Conservation (phyloP, 1,140 invertebrate genomes). For the Latrodectus geometricus region DNA sequence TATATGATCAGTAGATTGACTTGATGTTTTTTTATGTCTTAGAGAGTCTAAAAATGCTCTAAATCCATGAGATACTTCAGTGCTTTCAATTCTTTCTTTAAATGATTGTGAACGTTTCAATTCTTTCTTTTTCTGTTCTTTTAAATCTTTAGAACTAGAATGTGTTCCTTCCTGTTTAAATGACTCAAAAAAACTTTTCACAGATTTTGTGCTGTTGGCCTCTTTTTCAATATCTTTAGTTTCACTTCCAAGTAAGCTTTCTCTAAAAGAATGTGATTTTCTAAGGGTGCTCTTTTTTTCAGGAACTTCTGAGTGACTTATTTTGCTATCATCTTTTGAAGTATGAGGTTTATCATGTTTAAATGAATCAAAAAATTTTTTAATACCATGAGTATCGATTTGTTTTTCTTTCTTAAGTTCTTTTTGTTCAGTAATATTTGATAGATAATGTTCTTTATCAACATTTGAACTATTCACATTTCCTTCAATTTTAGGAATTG, state of each 20-base stretch:
- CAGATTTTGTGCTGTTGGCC: background rate
- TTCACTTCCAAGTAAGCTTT: conserved; percentile 9
- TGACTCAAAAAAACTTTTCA: conserved; percentile 11
- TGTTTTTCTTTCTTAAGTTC: too few relatives aligned
- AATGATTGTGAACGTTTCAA: conserved; percentile 45
- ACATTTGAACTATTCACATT: too few relatives aligned
- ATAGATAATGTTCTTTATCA: too few relatives aligned
- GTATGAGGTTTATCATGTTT: conserved; percentile 23
- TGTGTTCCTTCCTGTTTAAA: background rate
- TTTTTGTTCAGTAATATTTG: too few relatives aligned
- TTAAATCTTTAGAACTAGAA: background rate
- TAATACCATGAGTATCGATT: background rate
- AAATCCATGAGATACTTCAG: conserved; percentile 5
- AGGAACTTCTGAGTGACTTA: background rate
- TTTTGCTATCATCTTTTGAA: background rate
- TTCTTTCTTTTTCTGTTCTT: conserved; percentile 16
- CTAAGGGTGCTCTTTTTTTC: conserved; percentile 6
- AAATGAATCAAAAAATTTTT: conserved; percentile 40
- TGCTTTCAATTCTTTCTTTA: conserved; percentile 12
- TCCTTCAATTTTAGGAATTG: too few relatives aligned
- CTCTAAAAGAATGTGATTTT: conserved; percentile 34
- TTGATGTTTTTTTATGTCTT: conserved; percentile 10
- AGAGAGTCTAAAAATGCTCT: conserved; percentile 45
- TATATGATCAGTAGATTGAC: conserved; percentile 30
- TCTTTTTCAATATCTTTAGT: background rate